These are phyloP conservation scores for Oncorhynchus masou DNA, from an alignment of 2,113 vertebrate genomes.

Conservation along the genomic window DNA sequence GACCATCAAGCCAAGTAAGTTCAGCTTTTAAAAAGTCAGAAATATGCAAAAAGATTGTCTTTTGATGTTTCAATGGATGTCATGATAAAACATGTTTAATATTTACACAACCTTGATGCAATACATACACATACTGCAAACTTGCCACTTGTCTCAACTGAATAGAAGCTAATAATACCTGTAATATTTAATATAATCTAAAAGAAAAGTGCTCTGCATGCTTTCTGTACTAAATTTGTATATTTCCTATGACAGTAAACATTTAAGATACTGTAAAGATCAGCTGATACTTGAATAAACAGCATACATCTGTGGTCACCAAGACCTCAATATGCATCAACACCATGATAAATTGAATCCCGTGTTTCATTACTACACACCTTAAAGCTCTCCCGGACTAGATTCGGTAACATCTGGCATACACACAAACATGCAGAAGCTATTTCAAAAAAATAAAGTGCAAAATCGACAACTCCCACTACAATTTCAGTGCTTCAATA, in stretches of 20 bases:
- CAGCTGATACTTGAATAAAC: no score
- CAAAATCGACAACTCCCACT: slow-evolving; percentile 22
- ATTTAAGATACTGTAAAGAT: no score
- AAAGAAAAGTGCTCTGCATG: no score
- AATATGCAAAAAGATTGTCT: background rate
- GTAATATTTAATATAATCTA: no score
- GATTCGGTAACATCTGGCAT: background rate
- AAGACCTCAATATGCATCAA: no score
- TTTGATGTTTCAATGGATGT: background rate
- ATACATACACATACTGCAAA: background rate
- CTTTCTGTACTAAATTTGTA: no score
- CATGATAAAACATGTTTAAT: slow-evolving; percentile 1
- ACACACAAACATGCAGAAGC: slow-evolving; percentile 26
- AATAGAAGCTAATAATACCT: no score
- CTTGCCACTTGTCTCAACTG: background rate
- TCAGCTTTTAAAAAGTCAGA: background rate
- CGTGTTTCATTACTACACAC: background rate
- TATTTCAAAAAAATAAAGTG: slow-evolving; percentile 30
- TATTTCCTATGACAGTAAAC: no score
- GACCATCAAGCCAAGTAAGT: background rate
- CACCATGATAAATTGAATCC: no score
- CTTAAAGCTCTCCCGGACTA: background rate
- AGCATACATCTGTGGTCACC: no score
- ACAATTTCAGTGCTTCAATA: slow-evolving; percentile 13
- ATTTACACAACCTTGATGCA: background rate